Evolutionary conservation across 2,888 invertebrate genomes (phyloP).

Genomic region (Drosophila peninsularis): DNA sequence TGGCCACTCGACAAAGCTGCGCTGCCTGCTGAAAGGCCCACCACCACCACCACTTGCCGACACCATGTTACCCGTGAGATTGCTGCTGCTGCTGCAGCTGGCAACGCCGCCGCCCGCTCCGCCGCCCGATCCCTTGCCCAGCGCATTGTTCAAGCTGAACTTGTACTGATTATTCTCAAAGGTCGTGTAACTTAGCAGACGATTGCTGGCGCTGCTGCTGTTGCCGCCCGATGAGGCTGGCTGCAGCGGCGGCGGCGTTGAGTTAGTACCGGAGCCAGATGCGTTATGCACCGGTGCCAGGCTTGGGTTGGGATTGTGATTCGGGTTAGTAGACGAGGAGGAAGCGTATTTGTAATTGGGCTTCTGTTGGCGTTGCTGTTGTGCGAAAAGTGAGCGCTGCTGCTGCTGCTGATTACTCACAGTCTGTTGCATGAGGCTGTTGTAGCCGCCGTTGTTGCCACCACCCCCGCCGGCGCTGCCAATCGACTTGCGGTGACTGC

Average conservation of each 20-base stretch:
- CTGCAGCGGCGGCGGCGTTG: slow-evolving; percentile 31
- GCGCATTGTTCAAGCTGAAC: slow-evolving; percentile 84
- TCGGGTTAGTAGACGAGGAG: slow-evolving; percentile 71
- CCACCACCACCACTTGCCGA: slow-evolving; percentile 34
- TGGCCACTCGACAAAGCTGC: slow-evolving; percentile 82
- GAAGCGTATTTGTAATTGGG: slow-evolving; percentile 78
- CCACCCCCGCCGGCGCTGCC: slow-evolving; percentile 75
- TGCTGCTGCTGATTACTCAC: slow-evolving; percentile 84
- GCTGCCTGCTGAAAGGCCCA: slow-evolving; percentile 72
- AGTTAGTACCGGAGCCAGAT: slow-evolving; percentile 56
- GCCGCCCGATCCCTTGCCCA: slow-evolving; percentile 59
- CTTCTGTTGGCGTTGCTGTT: slow-evolving; percentile 79
- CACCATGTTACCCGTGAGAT: slow-evolving; percentile 71
- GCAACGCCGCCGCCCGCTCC: slow-evolving; percentile 51
- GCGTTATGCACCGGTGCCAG: slow-evolving; percentile 82
- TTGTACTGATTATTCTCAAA: slow-evolving; percentile 85
- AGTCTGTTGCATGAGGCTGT: slow-evolving; percentile 84
- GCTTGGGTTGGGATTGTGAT: slow-evolving; percentile 52
- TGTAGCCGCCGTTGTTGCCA: slow-evolving; percentile 75
- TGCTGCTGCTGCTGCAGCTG: slow-evolving; percentile 66
- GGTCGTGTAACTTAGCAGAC: slow-evolving; percentile 84
- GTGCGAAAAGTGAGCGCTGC: slow-evolving; percentile 80
- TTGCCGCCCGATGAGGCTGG: slow-evolving; percentile 11
- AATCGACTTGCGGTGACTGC: slow-evolving; percentile 84
- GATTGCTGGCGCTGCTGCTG: slow-evolving; percentile 65